phyloP scores from a whole-genome alignment of 2,113 vertebrate species.

The Aramus guarauna region DNA sequence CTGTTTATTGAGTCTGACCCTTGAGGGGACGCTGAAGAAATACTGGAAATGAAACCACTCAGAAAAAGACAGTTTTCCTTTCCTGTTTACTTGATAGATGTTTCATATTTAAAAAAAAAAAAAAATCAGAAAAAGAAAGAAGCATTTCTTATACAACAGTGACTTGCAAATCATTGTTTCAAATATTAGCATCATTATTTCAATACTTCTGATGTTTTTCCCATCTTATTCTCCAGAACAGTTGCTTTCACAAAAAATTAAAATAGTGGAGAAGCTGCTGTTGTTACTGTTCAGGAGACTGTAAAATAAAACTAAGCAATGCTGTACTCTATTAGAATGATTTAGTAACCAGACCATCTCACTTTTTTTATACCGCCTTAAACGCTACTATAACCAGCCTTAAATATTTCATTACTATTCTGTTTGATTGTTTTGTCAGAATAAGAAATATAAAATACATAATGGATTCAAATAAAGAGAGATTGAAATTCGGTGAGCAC shows the following conservation, averaged over 20 bases:
- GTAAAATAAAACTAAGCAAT: conserved; percentile 23
- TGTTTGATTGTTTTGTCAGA: conserved; percentile 41
- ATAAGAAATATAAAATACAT: conserved; percentile 38
- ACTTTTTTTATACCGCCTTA: neutral
- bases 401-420: conserved; percentile 18
- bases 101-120: neutral
- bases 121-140: neutral
- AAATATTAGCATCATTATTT: conserved; percentile 39
- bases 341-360: conserved; percentile 8
- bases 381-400: neutral
- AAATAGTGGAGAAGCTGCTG: neutral
- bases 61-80: conserved; percentile 62
- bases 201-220: neutral
- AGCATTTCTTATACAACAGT: neutral
- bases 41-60: conserved; percentile 68
- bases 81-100: conserved; percentile 68
- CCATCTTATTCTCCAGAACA: neutral
- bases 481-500: neutral
- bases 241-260: neutral
- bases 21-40: conserved; percentile 61
- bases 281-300: neutral
- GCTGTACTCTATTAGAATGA: conserved; percentile 7
- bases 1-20: conserved; percentile 73
- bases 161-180: conserved; percentile 13
- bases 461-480: conserved; percentile 21